Conservation (phyloP, 2,797 vertebrate species). For the Pygocentrus nattereri region DNA sequence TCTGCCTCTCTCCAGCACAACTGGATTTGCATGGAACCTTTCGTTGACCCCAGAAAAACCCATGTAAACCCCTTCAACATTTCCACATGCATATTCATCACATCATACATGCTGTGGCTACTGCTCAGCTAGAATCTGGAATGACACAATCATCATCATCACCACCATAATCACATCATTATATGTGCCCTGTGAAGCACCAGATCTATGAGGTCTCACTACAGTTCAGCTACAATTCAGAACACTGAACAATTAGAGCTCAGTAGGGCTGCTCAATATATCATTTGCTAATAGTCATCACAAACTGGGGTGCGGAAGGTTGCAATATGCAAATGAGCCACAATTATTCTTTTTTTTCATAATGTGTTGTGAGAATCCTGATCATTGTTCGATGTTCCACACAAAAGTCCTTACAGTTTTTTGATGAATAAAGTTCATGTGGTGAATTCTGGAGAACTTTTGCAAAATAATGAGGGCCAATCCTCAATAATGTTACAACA, state of each 20-base stretch:
- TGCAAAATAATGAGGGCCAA: background rate
- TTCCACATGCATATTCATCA: background rate
- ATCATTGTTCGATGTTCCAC: too few species aligned
- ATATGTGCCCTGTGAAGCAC: background rate
- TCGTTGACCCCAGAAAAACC: background rate
- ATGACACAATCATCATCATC: background rate
- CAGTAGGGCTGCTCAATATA: background rate
- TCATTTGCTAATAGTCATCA: too few species aligned
- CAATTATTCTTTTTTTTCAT: too few species aligned
- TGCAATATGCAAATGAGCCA: too few species aligned
- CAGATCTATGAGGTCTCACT: conserved; percentile 26
- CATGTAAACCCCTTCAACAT: conserved; percentile 1
- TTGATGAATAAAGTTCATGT: too few species aligned
- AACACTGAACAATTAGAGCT: background rate
- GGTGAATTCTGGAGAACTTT: too few species aligned
- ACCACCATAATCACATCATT: background rate
- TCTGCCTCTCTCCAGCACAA: conserved; percentile 18
- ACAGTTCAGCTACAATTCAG: background rate
- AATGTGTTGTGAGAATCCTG: too few species aligned
- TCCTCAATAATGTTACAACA: background rate
- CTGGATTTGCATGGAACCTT: background rate
- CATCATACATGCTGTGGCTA: background rate
- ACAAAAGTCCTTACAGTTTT: too few species aligned
- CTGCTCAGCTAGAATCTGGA: background rate
- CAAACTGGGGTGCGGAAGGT: too few species aligned